These are phyloP conservation scores for Dicyrtoma fusca DNA, from an alignment of 2,888 invertebrate species.

Conservation along the genomic window DNA sequence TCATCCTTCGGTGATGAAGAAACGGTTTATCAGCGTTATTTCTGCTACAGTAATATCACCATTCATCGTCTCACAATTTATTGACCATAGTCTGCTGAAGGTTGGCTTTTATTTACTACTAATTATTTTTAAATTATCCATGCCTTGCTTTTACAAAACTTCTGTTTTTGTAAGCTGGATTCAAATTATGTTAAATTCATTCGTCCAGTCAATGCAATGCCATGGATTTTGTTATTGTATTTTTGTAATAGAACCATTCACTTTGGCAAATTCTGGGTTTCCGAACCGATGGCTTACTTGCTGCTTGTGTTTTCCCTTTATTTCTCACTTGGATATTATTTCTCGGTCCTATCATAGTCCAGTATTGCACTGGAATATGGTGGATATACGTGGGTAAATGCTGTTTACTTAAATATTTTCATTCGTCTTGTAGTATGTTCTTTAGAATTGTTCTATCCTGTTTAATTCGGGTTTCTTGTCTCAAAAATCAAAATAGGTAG, in stretches of 20 bases:
- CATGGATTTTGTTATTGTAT: neutral
- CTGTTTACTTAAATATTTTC: neutral
- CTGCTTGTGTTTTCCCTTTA: slow-evolving; percentile 74
- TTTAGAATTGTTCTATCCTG: neutral
- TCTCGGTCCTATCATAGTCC: slow-evolving; percentile 68
- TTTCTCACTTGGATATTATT: slow-evolving; percentile 78
- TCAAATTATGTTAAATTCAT: neutral
- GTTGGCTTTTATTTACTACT: no score
- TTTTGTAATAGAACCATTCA: slow-evolving; percentile 56
- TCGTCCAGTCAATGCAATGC: neutral
- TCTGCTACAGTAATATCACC: slow-evolving; percentile 81
- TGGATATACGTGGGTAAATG: slow-evolving; percentile 44
- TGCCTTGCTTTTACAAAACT: no score
- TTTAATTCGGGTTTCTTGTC: neutral
- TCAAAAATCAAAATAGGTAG: no score
- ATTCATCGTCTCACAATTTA: slow-evolving; percentile 73
- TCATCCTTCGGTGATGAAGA: slow-evolving; percentile 84
- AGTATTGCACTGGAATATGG: slow-evolving; percentile 44
- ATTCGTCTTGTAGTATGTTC: slow-evolving; percentile 13
- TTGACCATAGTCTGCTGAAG: slow-evolving; percentile 68
- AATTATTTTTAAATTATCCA: no score
- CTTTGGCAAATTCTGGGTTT: slow-evolving; percentile 76
- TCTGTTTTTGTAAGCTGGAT: no score
- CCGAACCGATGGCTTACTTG: slow-evolving; percentile 71
- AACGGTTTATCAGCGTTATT: slow-evolving; percentile 82